Percentiles rank a stretch among this genome's conserved stretches.
Conservation (phyloP, 2,797 vertebrate genomes). For the Rhabdomys pumilio region DNA sequence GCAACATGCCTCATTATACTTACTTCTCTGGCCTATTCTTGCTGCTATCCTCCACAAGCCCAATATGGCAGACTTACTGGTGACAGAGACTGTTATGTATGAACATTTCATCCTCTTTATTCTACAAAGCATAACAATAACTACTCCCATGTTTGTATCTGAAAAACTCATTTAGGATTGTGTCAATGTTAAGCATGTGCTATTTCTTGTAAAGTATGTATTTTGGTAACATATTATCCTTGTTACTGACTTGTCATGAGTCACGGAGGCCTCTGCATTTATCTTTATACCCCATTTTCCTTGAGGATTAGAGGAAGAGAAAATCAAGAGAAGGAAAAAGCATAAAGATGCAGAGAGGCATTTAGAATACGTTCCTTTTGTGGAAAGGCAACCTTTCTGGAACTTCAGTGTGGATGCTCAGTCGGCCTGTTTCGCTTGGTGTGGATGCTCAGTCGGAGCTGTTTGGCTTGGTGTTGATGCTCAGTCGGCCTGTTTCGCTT, state of each 20-base stretch:
- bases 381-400: background rate
- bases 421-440: background rate
- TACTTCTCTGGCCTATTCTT: background rate
- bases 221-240: background rate
- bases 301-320: background rate
- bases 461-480: too few species aligned
- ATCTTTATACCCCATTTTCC: background rate
- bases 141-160: background rate
- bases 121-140: background rate
- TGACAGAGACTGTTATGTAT: background rate
- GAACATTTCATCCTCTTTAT: background rate
- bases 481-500: too few species aligned
- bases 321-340: background rate
- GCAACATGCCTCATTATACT: background rate
- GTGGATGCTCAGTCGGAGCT: too few species aligned
- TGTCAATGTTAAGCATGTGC: background rate
- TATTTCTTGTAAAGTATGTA: background rate
- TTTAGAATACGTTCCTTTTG: background rate
- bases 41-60: background rate
- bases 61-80: background rate
- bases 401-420: background rate
- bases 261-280: rapidly evolving
- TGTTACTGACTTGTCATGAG: background rate
- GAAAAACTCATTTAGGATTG: background rate
- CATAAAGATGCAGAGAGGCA: background rate